Evolutionary conservation across 2,113 vertebrate genomes (phyloP), one percentile per base, ranked within the genome.

Genomic region (Syrmaticus mikado): DNA sequence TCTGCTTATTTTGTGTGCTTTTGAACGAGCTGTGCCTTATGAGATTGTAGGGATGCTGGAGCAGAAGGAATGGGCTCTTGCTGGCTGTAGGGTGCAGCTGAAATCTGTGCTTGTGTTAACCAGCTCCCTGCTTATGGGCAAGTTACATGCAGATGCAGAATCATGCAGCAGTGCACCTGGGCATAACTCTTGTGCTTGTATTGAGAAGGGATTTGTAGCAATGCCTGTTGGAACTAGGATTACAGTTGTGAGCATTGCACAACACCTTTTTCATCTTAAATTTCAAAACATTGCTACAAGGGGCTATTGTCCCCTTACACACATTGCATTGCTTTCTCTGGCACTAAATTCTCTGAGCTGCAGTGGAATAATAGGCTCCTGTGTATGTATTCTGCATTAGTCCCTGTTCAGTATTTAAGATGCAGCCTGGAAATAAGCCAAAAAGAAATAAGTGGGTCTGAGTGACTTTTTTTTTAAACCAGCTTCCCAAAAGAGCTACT

Each of bases 321-420:
- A 3, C 8, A 30, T 48, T 87, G 75, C 71, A 27, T 70, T 76
- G 48, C 58, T 87, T 50, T 87, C 71, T 66, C 79, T 93, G 85
- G 71, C 55, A 46, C 66, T 70, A 77, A 89, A 82, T 92, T 83
- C 79, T 89, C 82, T 0, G 3, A 82, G 75, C 72, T 85, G 60
- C 60, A 24, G n/a, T 52, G 24, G 43, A 94, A 89, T 87, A 95
- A 92, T 85, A 89, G 92, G 82, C 58, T 76, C 57, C 24, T 80
- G 40, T 79, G 48, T 89, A 57, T 66, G 67, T 77, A 45, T 82
- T 91, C 87, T 92, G 45, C n/a, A 9, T 73, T 72, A 85, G 62
- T 34, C 32, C 43, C 43, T 89, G 12, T 66, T 92, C 72, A 58
- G 13, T 77, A 64, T 67, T 80, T 58, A 80, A 80, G 76, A 48